These are phyloP conservation scores for Cyprinella venusta DNA, from an alignment of 2,797 vertebrate species.

Conservation along the genomic window DNA sequence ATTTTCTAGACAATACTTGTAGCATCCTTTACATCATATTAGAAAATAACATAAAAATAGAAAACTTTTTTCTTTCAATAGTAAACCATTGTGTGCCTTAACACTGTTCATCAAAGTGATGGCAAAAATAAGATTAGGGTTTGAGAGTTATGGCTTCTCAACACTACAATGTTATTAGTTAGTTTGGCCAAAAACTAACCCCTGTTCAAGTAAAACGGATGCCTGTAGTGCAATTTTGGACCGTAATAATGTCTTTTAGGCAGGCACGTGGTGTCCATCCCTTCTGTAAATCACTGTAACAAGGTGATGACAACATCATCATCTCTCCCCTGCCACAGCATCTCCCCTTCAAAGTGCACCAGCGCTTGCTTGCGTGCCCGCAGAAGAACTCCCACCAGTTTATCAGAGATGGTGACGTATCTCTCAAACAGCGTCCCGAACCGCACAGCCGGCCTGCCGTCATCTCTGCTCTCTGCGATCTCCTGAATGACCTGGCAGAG, in stretches of 20 bases:
- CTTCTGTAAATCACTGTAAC: constrained; percentile 66
- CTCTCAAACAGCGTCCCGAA: constrained; percentile 87
- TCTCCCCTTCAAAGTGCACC: constrained; percentile 89
- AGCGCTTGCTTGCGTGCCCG: constrained; percentile 86
- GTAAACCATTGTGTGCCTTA: background rate
- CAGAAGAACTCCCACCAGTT: constrained; percentile 88
- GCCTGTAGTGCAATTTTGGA: background rate
- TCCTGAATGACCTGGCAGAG: constrained; percentile 81
- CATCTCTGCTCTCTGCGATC: constrained; percentile 74
- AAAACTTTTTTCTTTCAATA: too few relatives aligned
- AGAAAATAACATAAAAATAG: too few relatives aligned
- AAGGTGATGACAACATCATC: constrained; percentile 83
- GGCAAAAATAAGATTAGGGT: background rate
- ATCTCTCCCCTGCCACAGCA: constrained; percentile 93
- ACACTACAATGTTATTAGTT: background rate
- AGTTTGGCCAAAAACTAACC: background rate
- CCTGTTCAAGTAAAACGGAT: constrained; percentile 9
- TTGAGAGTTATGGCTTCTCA: background rate
- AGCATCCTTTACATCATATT: background rate
- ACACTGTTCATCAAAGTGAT: constrained; percentile 4
- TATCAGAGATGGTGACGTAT: constrained; percentile 90
- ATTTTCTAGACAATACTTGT: background rate
- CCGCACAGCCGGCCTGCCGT: constrained; percentile 73
- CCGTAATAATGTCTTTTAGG: background rate
- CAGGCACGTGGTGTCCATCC: constrained; percentile 28